These are phyloP conservation scores for Nymphicus hollandicus DNA, from an alignment of 2,113 vertebrate species.

Conservation along the genomic window DNA sequence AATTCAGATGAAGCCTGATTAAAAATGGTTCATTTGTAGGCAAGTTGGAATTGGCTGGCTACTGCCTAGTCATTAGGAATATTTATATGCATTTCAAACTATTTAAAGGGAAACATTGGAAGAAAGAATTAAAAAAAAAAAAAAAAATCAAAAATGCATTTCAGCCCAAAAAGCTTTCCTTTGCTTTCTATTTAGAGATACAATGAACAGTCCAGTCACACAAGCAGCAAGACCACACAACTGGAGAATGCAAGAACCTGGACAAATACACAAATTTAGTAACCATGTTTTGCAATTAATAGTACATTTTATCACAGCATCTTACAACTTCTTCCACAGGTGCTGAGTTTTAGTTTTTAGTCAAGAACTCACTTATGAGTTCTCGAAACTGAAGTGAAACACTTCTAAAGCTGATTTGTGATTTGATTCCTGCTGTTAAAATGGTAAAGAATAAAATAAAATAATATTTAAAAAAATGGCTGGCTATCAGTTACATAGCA, in stretches of 20 bases:
- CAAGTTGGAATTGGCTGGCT: slow-evolving; percentile 37
- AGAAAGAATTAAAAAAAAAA: not conserved
- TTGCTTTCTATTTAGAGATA: slow-evolving; percentile 27
- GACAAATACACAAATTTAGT: not conserved
- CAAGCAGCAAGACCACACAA: not conserved
- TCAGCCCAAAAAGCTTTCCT: not conserved
- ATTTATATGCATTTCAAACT: slow-evolving; percentile 37
- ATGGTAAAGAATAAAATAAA: not conserved
- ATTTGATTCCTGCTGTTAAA: not conserved
- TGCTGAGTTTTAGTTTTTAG: not conserved
- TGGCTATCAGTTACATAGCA: not conserved
- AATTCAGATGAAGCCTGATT: slow-evolving; percentile 20
- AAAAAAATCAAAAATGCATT: not conserved
- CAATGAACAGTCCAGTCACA: not conserved
- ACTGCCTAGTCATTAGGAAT: slow-evolving; percentile 31
- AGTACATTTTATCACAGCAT: not conserved
- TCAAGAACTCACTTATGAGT: not conserved
- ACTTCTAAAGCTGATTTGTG: not conserved
- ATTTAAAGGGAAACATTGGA: not conserved
- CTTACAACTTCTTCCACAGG: not conserved
- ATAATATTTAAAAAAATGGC: not conserved
- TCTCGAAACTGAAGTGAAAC: not conserved
- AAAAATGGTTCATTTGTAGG: slow-evolving; percentile 38
- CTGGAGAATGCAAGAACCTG: not conserved
- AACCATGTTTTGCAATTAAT: not conserved